Evolutionary conservation across 2,888 invertebrate genomes (phyloP), one percentile per base, ranked within the genome.

Genomic region (Cryptocephalus moraei): DNA sequence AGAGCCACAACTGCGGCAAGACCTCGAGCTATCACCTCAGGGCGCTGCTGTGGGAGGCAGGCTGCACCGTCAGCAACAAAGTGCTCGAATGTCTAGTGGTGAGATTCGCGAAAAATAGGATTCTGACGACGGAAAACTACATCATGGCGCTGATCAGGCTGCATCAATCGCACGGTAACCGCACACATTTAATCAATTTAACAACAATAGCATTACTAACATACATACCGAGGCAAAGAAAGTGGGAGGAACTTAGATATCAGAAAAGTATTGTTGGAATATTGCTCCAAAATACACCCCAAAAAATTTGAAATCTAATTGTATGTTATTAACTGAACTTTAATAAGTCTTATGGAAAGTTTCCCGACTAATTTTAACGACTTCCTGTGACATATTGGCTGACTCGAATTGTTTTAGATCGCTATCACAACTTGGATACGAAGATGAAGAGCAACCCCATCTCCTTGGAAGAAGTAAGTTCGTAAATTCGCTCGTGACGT

Each of bases 371-470:
- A 22, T 4, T 6, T 22, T 22, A 22, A 22, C 22, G 22, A 4
- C 6, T 22, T 22, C 22, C 22, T 22, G 22, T 22, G 22, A 22
- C n/a, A 6, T 22, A 22, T 6, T 22, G 22, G 6, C 22, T 22
- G 22, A 22, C 3, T 22, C 6, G 22, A 22, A 34, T 41, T 43
- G 32, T 56, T 69, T 43, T 74, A 84, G 83, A 84, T 62, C 68
- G 84, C 49, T 82, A 79, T 67, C 82, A 82, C 60, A 80, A 76
- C 60, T 73, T 85, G 55, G 83, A 84, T 62, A 77, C 80, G 36
- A 83, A 83, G 72, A 75, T 81, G 72, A 84, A 83, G 67, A 78
- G 79, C 51, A 84, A 82, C 67, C 83, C 84, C 38, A 70, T 84
- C 49, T 81, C 83, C 9, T 65, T 84, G 54, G 84, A 84, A 73